These are phyloP conservation scores for Anas acuta DNA, from an alignment of 2,797 vertebrate genomes.

Conservation along the genomic window DNA sequence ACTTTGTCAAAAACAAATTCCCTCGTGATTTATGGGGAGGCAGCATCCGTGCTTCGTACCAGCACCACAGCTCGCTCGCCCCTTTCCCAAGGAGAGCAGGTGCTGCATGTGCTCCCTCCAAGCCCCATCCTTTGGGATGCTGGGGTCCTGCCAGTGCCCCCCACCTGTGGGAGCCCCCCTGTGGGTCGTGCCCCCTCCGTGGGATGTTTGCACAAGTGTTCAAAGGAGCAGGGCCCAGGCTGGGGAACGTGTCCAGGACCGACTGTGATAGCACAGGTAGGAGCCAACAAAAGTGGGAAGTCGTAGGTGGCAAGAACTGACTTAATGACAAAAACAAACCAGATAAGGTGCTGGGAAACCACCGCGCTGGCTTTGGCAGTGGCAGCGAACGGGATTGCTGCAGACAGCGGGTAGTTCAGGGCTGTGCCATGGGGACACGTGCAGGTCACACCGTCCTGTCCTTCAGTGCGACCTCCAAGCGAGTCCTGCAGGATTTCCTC, in stretches of 20 bases:
- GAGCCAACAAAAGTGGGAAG: background rate
- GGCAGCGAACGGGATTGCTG: background rate
- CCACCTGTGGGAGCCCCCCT: no score
- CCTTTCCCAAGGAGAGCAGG: background rate
- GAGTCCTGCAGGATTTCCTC: background rate
- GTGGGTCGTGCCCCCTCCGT: background rate
- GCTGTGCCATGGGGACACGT: background rate
- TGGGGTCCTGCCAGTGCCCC: fast-evolving
- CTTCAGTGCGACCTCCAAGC: background rate
- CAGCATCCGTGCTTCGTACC: no score
- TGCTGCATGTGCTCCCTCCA: fast-evolving
- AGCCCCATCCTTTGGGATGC: background rate
- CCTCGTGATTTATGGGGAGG: background rate
- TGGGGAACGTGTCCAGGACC: background rate
- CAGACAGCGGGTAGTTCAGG: background rate
- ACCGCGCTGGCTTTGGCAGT: background rate
- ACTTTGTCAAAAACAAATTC: background rate
- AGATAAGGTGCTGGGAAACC: no score
- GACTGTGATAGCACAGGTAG: background rate
- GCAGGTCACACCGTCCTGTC: background rate
- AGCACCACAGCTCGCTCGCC: background rate
- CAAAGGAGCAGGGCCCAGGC: background rate
- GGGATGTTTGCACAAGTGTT: fast-evolving
- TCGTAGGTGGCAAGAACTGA: background rate
- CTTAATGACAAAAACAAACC: background rate